Conservation (phyloP, 2,113 vertebrate genomes). For the Aix galericulata region DNA sequence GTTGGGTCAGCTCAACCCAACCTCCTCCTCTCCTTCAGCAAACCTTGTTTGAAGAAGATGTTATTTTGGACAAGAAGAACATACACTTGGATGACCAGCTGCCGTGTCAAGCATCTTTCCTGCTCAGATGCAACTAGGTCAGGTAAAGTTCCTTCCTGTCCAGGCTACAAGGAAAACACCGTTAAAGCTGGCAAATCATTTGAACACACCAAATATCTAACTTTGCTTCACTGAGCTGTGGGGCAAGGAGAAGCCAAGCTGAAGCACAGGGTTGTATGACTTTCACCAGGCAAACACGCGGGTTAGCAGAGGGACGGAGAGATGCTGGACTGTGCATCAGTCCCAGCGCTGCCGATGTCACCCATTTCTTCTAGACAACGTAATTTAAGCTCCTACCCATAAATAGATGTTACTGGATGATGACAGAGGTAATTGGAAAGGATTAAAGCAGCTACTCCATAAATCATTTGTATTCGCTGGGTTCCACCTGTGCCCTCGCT, state of each 20-base stretch:
- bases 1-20: neutral
- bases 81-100: neutral
- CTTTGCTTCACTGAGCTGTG: neutral
- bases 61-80: neutral
- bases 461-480: constrained; percentile 46
- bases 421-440: neutral
- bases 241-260: neutral
- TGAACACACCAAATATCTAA: neutral
- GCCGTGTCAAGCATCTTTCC: neutral
- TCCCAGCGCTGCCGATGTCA: neutral
- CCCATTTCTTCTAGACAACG: neutral
- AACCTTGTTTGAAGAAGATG: neutral
- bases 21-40: neutral
- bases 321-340: neutral
- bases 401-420: neutral
- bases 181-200: neutral
- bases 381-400: constrained; percentile 10
- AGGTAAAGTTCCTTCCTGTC: neutral
- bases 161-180: neutral
- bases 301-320: neutral
- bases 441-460: constrained; percentile 36
- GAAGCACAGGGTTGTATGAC: neutral
- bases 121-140: neutral
- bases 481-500: constrained; percentile 23
- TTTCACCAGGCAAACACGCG: neutral